Base-by-base conservation (phyloP, 2,888 invertebrate species). In the Ophion ventricosus region DNA sequence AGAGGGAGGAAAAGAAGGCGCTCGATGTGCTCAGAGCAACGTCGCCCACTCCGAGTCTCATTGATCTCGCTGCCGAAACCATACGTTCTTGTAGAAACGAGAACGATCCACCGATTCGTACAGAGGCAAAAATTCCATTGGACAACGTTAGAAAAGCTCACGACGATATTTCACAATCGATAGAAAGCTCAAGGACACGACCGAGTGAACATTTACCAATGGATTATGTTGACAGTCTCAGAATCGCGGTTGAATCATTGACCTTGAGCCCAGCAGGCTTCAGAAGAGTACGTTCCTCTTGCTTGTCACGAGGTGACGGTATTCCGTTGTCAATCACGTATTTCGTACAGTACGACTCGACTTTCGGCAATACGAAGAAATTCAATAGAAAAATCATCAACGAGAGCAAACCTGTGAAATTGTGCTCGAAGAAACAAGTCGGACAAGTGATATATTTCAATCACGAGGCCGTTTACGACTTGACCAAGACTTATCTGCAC, bases 271-370 rank as follows among this genome's bases (percentile, higher is more conserved):
- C 93, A 75, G 93, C 93, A 35, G 94, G 94, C 17, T 93, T 93
- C 83, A 90, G 93, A 87, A 93, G 94, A 89, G 91, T 93, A 17
- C 89, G 89, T 70, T 91, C 92, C 14, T 90, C 91, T 20, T 91
- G 89, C 64, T 69, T 91, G 8, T 90, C 89, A 49, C 88, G 89
- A 20, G 89, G 88, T 64, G 90, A 92, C 80, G 87, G 87, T 49
- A 73, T 86, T 23, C 88, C 89, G 56, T 35, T 88, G n/a, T 88
- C 90, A 17, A 87, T 91, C 29, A 94, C 93, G 35, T 94, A 94
- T 89, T 94, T 94, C 89, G 90, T 94, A 56, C 94, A 94, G 83
- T 94, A 94, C 88, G 89, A 93, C 82, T 88, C 94, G 80, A 93
- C 93, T 26, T 93, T 93, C 85, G 88, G 88, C 56, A 88, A 92